phyloP scores from a whole-genome alignment of 1,140 invertebrate genomes.

The Tetramorium parvispinum region DNA sequence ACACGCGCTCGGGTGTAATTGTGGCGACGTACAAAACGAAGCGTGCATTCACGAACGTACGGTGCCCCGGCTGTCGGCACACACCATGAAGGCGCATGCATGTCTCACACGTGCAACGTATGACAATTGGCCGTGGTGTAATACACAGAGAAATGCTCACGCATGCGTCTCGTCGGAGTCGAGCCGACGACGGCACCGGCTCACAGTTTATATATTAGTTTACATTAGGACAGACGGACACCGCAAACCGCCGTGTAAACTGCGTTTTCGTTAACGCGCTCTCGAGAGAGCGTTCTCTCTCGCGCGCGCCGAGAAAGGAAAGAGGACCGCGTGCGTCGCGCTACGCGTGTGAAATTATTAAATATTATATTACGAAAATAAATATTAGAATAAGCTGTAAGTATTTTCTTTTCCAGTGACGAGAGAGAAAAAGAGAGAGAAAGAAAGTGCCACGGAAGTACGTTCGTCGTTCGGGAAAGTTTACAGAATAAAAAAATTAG shows the following conservation, averaged over 20 bases:
- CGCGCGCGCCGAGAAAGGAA: background rate
- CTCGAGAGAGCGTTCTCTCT: background rate
- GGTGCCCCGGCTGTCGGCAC: background rate
- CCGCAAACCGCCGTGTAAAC: slow-evolving; percentile 36
- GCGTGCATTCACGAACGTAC: slow-evolving; percentile 40
- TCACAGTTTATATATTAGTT: slow-evolving; percentile 59
- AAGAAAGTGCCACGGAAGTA: background rate
- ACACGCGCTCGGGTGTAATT: slow-evolving; percentile 3
- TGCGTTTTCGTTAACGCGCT: slow-evolving; percentile 22
- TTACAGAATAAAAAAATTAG: background rate
- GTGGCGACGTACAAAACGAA: slow-evolving; percentile 25
- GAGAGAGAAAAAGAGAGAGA: too few species aligned
- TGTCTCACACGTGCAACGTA: slow-evolving; percentile 27
- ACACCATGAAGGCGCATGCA: slow-evolving; percentile 8
- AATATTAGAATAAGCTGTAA: background rate
- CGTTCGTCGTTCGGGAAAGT: background rate
- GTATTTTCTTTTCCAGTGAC: background rate
- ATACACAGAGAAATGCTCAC: slow-evolving; percentile 57
- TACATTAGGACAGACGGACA: slow-evolving; percentile 49
- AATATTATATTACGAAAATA: background rate
- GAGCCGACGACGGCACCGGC: slow-evolving; percentile 52
- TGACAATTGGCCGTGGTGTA: slow-evolving; percentile 43
- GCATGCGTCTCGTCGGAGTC: slow-evolving; percentile 42
- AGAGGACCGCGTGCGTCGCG: background rate
- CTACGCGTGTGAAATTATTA: background rate